phyloP scores from a whole-genome alignment of 2,113 vertebrate species.

The Centrocercus urophasianus region DNA sequence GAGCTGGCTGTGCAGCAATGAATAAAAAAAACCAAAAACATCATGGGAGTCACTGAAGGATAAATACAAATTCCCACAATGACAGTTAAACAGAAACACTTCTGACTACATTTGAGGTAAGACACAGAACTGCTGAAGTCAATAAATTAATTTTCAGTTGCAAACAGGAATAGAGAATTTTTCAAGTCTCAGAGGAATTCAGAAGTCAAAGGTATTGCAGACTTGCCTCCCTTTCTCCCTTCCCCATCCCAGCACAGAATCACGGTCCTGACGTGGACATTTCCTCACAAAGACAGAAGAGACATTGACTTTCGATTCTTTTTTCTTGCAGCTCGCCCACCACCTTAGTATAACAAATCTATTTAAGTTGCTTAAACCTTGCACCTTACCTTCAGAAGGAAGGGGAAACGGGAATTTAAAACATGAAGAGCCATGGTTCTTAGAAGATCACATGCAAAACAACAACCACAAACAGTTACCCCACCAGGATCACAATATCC shows the following conservation, averaged over 20 bases:
- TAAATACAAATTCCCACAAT: neutral
- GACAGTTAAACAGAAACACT: neutral
- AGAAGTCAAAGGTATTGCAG: neutral
- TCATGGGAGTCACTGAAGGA: neutral
- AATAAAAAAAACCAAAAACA: neutral
- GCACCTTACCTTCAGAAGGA: neutral
- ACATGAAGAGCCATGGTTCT: neutral
- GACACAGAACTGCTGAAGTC: neutral
- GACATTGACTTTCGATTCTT: neutral
- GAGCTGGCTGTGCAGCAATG: neutral
- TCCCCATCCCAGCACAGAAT: neutral
- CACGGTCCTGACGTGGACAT: neutral
- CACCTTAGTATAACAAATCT: neutral
- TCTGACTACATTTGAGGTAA: neutral
- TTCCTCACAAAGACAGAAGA: neutral
- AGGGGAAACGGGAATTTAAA: neutral
- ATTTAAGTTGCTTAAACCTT: neutral
- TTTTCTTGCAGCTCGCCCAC: neutral
- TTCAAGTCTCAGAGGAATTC: neutral
- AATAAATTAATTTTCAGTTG: neutral
- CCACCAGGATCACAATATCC: neutral
- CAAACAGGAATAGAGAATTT: neutral
- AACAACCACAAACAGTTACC: neutral
- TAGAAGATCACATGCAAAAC: neutral
- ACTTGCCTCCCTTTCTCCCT: neutral